These are phyloP conservation scores for Dicrurus megarhynchus DNA, from an alignment of 2,113 vertebrate genomes.

Conservation along the genomic window DNA sequence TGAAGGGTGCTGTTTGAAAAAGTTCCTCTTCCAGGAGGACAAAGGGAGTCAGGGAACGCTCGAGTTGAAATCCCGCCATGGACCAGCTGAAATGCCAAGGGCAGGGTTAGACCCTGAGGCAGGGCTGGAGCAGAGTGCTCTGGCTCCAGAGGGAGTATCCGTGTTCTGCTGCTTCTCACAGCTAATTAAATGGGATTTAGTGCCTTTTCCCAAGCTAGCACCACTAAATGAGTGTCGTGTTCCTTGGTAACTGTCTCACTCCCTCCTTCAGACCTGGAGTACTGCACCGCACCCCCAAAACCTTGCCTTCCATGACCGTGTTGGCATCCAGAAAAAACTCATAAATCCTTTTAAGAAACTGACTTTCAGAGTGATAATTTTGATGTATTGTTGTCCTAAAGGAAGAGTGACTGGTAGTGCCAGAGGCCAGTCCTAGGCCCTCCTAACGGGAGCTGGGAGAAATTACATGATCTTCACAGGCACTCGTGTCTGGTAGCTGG, in stretches of 20 bases:
- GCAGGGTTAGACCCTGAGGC: fast-evolving
- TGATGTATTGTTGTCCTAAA: neutral
- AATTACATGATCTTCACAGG: neutral
- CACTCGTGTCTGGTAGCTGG: neutral
- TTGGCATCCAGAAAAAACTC: neutral
- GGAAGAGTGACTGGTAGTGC: neutral
- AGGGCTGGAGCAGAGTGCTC: neutral
- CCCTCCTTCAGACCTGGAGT: neutral
- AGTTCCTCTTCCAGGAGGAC: neutral
- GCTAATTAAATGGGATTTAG: neutral
- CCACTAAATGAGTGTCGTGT: fast-evolving
- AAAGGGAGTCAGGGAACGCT: neutral
- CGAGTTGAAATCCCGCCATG: fast-evolving
- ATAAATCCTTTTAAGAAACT: neutral
- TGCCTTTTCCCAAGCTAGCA: neutral
- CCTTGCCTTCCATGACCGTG: fast-evolving
- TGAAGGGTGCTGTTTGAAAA: neutral
- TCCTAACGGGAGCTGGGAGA: neutral
- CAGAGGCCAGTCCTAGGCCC: neutral
- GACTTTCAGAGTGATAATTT: neutral
- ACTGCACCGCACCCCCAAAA: neutral
- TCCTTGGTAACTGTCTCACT: neutral
- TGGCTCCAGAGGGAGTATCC: neutral
- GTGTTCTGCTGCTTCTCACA: neutral
- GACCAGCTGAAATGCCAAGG: neutral